A percentile compares a stretch with the other conserved stretches of the same genome.
Conservation (phyloP, 2,888 invertebrate genomes). For the Saturnia pavonia region DNA sequence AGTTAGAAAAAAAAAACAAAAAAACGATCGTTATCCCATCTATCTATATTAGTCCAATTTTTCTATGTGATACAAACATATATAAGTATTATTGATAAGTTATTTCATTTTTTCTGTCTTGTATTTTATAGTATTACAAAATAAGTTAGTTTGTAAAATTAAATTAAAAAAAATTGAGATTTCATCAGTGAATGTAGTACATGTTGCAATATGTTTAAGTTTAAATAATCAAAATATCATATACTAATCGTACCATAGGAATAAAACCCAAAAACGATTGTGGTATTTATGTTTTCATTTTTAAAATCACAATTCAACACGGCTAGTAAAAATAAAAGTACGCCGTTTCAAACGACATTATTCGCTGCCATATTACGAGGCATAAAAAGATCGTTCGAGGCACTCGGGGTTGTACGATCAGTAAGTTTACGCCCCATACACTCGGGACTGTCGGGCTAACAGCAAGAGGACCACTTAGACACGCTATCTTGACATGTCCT, state of each 20-base stretch:
- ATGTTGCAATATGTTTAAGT: neutral
- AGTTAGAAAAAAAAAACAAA: too few relatives aligned
- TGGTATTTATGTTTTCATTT: neutral
- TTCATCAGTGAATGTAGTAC: too few relatives aligned
- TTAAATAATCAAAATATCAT: neutral
- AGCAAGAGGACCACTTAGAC: constrained; percentile 36
- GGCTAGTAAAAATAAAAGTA: constrained; percentile 30
- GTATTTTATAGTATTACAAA: too few relatives aligned
- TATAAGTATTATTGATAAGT: too few relatives aligned
- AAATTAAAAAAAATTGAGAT: too few relatives aligned
- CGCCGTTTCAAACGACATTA: constrained; percentile 40
- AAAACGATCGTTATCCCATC: too few relatives aligned
- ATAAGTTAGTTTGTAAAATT: too few relatives aligned
- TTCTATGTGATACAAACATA: too few relatives aligned
- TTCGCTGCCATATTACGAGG: constrained; percentile 41
- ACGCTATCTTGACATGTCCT: constrained; percentile 30
- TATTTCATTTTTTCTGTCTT: too few relatives aligned
- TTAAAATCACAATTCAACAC: constrained; percentile 4
- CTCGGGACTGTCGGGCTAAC: constrained; percentile 40
- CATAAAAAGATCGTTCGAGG: constrained; percentile 50
- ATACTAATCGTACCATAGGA: neutral
- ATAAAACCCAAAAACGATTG: neutral
- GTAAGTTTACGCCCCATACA: constrained; percentile 48
- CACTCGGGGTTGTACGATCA: constrained; percentile 46
- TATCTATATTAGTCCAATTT: too few relatives aligned